Evolutionary conservation across 2,888 invertebrate species (phyloP).

Genomic region (Heliconius erato): DNA sequence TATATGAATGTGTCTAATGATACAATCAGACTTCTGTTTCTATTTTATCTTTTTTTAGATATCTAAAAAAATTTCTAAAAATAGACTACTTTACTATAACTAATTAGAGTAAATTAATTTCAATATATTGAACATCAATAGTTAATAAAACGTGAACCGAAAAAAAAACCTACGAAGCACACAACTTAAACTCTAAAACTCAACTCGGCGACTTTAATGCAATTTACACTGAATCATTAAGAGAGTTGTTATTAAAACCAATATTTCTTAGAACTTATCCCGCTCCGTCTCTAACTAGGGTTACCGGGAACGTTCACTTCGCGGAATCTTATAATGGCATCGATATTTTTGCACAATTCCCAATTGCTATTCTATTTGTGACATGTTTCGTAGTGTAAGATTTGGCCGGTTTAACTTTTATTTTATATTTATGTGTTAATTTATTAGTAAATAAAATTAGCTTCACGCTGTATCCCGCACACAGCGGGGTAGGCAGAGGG

Average conservation of each 20-base stretch:
- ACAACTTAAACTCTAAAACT: constrained; percentile 1
- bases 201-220: constrained; percentile 1
- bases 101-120: no score
- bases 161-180: not conserved
- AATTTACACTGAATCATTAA: constrained; percentile 40
- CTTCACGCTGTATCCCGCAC: no score
- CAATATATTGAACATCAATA: not conserved
- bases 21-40: no score
- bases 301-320: constrained; percentile 31
- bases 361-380: constrained; percentile 31
- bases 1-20: no score
- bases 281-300: constrained; percentile 33
- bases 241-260: constrained; percentile 36
- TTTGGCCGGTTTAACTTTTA: not conserved
- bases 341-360: constrained; percentile 36
- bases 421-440: not conserved
- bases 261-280: constrained; percentile 43
- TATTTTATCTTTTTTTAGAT: no score
- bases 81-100: no score
- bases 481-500: no score
- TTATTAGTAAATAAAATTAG: no score
- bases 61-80: no score
- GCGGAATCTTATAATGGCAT: constrained; percentile 33
- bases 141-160: not conserved
- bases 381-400: constrained; percentile 1